Base-by-base conservation (phyloP, 2,888 invertebrate genomes). In the Habroteleia sp. region DNA sequence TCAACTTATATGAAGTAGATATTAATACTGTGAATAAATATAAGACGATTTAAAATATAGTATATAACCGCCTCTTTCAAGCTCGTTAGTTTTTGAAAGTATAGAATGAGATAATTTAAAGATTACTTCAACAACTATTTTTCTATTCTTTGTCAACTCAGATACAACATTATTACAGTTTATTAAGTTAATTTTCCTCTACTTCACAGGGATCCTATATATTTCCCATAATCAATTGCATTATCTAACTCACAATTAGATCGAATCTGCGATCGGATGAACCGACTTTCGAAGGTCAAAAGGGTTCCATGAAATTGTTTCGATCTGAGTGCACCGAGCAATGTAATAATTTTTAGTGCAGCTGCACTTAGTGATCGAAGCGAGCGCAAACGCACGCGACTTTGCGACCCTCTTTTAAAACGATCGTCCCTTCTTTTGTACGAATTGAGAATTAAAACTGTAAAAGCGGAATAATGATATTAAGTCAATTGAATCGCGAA, bases 371-470 rank as follows among this genome's bases (percentile, higher is more conserved):
- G 37, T 41, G 23, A 25, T 3, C 16, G 44, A 8, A n/a, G n/a
- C n/a, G n/a, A n/a, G n/a, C n/a, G n/a, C n/a, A n/a, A n/a, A 8
- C 25, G 25, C 58, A 35, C 42, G 58, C 35, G 44, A 58, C 58
- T 44, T 23, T 33, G 44, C 60, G 14, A 25, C 35, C 50, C 50
- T 41, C 50, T 50, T n/a, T 50, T 50, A 25, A 41, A 41, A 13
- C 39, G 27, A 62, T 62, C 39, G 27, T 7, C 63, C 20, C 35
- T 63, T 42, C 42, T 33, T 41, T 41, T 25, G 50, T 23, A 23
- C 50, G 41, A 63, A 62, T 33, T 50, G 31, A 63, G 37, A 63
- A 41, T 50, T 41, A 66, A 56, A 66, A 46, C 46, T 46, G 44
- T 62, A 42, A 42, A 42, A 65, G 52, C 42, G 52, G 42, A 50